Conservation (phyloP, 1,140 invertebrate species). For the Drosophila pallidifrons region DNA sequence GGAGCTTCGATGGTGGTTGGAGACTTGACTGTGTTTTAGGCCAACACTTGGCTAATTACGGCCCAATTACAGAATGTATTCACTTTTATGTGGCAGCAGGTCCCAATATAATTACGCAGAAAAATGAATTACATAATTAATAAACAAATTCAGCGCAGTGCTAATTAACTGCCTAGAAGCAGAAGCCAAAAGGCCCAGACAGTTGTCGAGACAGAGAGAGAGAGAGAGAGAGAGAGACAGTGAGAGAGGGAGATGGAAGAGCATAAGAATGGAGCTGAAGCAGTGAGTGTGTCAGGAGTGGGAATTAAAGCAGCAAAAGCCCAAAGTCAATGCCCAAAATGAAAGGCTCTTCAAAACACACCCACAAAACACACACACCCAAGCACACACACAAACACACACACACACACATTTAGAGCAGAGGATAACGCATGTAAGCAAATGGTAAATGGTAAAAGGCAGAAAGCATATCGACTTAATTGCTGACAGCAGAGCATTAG, state of each 20-base stretch:
- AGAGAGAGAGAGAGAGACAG: not conserved
- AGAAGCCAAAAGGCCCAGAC: not conserved
- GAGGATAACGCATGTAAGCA: slow-evolving; percentile 56
- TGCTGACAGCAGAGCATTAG: slow-evolving; percentile 55
- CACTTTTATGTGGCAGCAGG: slow-evolving; percentile 48
- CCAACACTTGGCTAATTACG: slow-evolving; percentile 51
- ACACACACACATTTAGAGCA: slow-evolving; percentile 14
- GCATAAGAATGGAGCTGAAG: not conserved
- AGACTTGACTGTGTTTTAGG: slow-evolving; percentile 12
- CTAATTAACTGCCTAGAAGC: slow-evolving; percentile 48
- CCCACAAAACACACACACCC: slow-evolving; percentile 26
- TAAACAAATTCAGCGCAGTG: slow-evolving; percentile 58
- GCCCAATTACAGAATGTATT: slow-evolving; percentile 50
- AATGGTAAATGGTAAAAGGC: slow-evolving; percentile 47
- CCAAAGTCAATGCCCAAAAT: slow-evolving; percentile 50
- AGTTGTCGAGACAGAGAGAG: not conserved
- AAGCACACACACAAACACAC: not conserved
- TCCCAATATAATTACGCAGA: slow-evolving; percentile 58
- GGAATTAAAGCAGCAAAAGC: slow-evolving; percentile 46
- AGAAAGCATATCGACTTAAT: slow-evolving; percentile 58
- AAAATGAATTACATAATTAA: slow-evolving; percentile 64
- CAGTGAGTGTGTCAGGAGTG: not conserved
- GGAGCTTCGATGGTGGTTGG: not conserved
- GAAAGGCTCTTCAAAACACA: slow-evolving; percentile 47
- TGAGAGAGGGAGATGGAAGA: not conserved